phyloP scores from a whole-genome alignment of 1,140 invertebrate genomes.

The Ericerus pela region DNA sequence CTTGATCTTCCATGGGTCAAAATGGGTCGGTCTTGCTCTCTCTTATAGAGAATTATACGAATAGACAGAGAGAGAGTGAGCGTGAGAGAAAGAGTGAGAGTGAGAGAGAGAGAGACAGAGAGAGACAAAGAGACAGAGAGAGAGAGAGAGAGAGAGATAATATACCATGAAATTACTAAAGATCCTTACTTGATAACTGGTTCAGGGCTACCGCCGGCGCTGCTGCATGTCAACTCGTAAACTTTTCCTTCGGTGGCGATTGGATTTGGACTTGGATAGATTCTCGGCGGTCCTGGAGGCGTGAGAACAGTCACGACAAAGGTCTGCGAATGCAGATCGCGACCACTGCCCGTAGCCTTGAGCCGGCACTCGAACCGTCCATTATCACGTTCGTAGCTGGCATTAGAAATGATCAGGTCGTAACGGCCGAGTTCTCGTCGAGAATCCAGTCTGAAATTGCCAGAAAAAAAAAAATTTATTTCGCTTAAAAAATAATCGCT shows the following conservation, averaged over 20 bases:
- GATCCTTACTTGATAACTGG: conserved; percentile 55
- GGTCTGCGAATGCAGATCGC: conserved; percentile 64
- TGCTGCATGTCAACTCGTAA: conserved; percentile 64
- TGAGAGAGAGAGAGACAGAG: no score
- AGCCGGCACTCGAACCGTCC: conserved; percentile 80
- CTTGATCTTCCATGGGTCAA: no score
- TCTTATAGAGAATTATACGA: no score
- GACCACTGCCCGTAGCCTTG: conserved; percentile 66
- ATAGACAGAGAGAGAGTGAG: no score
- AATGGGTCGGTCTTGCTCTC: no score
- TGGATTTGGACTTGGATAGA: conserved; percentile 50
- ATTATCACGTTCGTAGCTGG: conserved; percentile 77
- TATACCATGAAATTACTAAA: no score
- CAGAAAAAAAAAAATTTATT: no score
- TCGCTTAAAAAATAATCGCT: no score
- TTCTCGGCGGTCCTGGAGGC: conserved; percentile 58
- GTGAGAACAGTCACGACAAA: conserved; percentile 73
- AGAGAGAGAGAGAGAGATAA: no score
- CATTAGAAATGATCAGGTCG: conserved; percentile 70
- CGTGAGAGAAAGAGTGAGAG: no score
- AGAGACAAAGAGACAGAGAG: no score
- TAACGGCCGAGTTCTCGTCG: conserved; percentile 64
- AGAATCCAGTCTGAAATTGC: conserved; percentile 49
- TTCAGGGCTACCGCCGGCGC: conserved; percentile 72
- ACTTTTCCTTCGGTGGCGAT: conserved; percentile 62